Base-by-base conservation (phyloP, 23 tunicate species). In the Diplosoma virens region DNA sequence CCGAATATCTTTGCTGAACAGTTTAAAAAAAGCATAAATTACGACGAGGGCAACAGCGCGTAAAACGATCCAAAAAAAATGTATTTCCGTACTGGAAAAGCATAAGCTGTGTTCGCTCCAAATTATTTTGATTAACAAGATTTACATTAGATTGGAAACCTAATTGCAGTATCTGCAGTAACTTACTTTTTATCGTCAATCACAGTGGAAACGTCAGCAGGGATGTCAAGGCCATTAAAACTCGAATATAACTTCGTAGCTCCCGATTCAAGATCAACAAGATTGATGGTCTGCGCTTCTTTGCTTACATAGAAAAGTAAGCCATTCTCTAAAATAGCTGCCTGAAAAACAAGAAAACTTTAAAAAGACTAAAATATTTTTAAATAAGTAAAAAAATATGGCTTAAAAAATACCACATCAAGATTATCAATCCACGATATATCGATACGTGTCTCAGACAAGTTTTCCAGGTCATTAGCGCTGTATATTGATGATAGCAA, bases 281-380 rank as follows among this genome's bases (percentile, higher is more conserved):
- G 34, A 46, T 81, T 26, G 21, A 81, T 41, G 18, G 52, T 33
- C 2, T 25, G 71, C 59, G 59, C 71, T 0, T 81, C 86, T 4
- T 78, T 69, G 77, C 77, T 66, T 0, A 58, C 37, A 45, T 81
- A 81, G 18, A 81, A 3, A 2, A 81, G 46, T n/a, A 26, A 32
- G n/a, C 74, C 74, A 9, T 56, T 60, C 30, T 81, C 86, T 11
- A 81, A 32, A 7, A 81, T 23, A 20, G 76, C 77, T 32, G 60
- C 68, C 77, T 68, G 47, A 3, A 66, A 24, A 7, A 25, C 20
- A 6, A 24, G 11, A 65, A 58, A 7, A 11, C n/a, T 58, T 58
- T 14, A 5, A 58, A 58, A 23, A 11, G 21, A 6, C 26, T 58
- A 41, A 9, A 41, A 9, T 41, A 41, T 14, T 7, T 41, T 41